Percentiles rank a stretch among this genome's conserved stretches.
Evolutionary conservation across 2,888 invertebrate genomes (phyloP).

Genomic region (Acrobasis repandana): DNA sequence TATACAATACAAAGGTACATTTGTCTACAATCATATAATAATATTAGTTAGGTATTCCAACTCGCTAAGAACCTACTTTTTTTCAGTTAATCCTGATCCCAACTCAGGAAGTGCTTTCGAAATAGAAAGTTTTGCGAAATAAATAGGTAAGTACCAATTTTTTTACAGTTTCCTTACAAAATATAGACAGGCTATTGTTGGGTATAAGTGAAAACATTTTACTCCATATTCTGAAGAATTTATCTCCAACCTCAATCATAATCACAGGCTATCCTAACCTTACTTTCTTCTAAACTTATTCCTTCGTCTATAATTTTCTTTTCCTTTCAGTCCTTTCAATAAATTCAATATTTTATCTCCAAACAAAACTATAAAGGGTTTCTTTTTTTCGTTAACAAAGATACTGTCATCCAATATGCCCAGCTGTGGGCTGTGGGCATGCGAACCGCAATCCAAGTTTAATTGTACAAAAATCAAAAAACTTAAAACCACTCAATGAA

Average conservation of each 20-base stretch:
- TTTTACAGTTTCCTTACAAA: background rate
- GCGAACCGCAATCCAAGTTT: constrained; percentile 58
- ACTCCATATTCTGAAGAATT: background rate
- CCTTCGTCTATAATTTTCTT: constrained; percentile 14
- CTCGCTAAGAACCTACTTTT: too few species aligned
- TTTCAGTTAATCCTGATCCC: too few species aligned
- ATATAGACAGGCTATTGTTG: background rate
- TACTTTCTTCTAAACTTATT: background rate
- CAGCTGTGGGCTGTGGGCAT: constrained; percentile 59
- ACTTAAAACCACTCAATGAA: constrained; percentile 54
- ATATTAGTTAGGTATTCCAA: too few species aligned
- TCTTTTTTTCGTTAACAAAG: constrained; percentile 44
- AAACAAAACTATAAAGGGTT: constrained; percentile 34
- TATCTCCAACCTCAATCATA: background rate
- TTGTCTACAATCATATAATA: too few species aligned
- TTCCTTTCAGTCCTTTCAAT: background rate
- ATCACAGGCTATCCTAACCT: background rate
- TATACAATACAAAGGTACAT: too few species aligned
- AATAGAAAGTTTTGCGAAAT: too few species aligned
- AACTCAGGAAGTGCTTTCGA: too few species aligned
- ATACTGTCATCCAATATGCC: constrained; percentile 62
- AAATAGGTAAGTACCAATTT: background rate
- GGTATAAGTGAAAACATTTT: constrained; percentile 2
- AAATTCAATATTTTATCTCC: constrained; percentile 13
- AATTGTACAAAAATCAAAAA: constrained; percentile 56